Percentiles rank a stretch among this genome's conserved stretches.
Conservation (phyloP, 2,797 vertebrate genomes). For the Nasua narica region DNA sequence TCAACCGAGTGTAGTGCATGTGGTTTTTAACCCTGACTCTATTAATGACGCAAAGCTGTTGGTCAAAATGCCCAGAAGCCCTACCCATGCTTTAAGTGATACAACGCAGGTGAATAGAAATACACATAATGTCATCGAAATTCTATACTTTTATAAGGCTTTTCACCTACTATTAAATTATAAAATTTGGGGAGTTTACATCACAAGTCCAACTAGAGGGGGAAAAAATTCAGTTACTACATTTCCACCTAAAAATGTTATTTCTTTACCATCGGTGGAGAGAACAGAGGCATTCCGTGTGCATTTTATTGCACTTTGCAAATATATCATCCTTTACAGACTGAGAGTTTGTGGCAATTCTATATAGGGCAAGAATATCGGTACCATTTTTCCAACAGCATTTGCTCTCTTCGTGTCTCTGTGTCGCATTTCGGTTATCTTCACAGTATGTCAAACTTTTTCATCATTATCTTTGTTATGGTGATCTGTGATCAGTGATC, state of each 20-base stretch:
- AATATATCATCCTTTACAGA: neutral
- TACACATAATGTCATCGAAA: neutral
- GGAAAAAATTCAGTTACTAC: neutral
- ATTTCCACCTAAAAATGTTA: neutral
- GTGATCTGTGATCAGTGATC: neutral
- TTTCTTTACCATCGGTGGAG: neutral
- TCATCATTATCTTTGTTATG: neutral
- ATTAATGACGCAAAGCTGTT: neutral
- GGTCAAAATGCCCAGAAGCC: neutral
- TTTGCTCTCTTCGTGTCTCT: neutral
- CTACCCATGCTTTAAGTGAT: neutral
- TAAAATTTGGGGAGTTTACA: neutral
- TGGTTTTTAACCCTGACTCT: neutral
- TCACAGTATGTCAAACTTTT: neutral
- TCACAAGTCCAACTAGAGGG: neutral
- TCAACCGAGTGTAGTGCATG: neutral
- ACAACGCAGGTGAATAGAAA: neutral
- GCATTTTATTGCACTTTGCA: neutral
- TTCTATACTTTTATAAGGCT: neutral
- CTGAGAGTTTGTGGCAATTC: neutral
- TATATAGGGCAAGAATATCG: neutral
- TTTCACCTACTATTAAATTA: neutral
- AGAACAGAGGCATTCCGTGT: neutral
- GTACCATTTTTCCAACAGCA: neutral
- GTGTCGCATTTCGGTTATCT: neutral